phyloP scores from a whole-genome alignment of 2,797 vertebrate species.

The Cichlasoma orientale region DNA sequence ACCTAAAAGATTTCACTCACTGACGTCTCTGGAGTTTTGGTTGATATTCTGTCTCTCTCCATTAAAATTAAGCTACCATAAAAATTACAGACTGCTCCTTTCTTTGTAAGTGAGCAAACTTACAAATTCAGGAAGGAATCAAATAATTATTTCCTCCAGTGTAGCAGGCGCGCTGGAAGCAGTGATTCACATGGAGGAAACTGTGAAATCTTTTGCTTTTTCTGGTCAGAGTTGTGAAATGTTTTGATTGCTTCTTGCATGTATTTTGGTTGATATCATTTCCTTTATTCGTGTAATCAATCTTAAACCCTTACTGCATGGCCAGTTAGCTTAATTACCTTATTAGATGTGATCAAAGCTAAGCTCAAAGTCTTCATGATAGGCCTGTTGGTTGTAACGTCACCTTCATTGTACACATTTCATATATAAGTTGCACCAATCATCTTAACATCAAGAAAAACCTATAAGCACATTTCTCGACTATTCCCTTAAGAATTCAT shows the following conservation, averaged over 20 bases:
- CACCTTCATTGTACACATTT: neutral
- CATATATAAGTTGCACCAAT: neutral
- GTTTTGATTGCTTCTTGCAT: neutral
- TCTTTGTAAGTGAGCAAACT: no score
- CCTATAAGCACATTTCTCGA: neutral
- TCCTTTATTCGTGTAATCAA: neutral
- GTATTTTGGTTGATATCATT: neutral
- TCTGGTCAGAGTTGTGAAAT: neutral
- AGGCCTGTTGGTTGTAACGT: neutral
- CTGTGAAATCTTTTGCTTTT: neutral
- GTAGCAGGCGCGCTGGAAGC: neutral
- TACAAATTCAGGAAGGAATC: no score
- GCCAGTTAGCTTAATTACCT: neutral
- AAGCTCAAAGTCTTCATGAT: fast-evolving
- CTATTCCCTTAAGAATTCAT: neutral
- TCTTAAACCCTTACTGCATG: neutral
- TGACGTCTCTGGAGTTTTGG: no score
- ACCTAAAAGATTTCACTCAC: no score
- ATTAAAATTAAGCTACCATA: no score
- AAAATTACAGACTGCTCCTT: no score
- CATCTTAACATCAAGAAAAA: neutral
- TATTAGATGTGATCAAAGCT: neutral
- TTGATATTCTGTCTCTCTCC: no score
- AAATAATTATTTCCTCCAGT: no score
- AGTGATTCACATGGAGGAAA: neutral